Conservation (phyloP, 2,888 invertebrate genomes). For the Geotrupes spiniger region DNA sequence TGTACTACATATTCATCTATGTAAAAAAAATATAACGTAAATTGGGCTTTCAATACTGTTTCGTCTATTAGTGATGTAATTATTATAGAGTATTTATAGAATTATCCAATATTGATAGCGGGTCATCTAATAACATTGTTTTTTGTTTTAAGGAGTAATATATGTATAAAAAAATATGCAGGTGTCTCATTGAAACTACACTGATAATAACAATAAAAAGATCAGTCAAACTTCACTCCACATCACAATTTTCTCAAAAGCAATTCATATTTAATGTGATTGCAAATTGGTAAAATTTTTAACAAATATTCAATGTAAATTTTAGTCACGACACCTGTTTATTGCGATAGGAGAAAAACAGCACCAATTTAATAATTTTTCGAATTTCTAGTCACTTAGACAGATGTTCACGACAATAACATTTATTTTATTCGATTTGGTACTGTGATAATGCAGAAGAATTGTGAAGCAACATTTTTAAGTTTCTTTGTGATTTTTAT, state of each 20-base stretch:
- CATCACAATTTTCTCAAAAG: too few relatives aligned
- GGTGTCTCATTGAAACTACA: too few relatives aligned
- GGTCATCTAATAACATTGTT: too few relatives aligned
- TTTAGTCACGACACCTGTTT: too few relatives aligned
- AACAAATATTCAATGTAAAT: too few relatives aligned
- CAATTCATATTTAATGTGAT: too few relatives aligned
- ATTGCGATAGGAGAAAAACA: slow-evolving; percentile 6
- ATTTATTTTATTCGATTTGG: slow-evolving; percentile 31
- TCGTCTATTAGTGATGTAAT: slow-evolving; percentile 36
- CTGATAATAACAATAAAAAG: too few relatives aligned
- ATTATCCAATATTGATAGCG: slow-evolving; percentile 32
- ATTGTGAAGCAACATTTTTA: slow-evolving; percentile 15
- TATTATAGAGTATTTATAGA: slow-evolving; percentile 18
- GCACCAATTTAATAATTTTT: slow-evolving; percentile 15
- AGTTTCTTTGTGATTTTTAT: too few relatives aligned
- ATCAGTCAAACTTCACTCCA: too few relatives aligned
- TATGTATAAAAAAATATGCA: too few relatives aligned
- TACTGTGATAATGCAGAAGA: slow-evolving; percentile 39
- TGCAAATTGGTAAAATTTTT: too few relatives aligned
- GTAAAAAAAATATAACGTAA: slow-evolving; percentile 37
- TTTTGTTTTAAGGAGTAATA: background rate
- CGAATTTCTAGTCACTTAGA: slow-evolving; percentile 38
- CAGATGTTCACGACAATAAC: slow-evolving; percentile 39
- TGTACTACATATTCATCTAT: slow-evolving; percentile 35
- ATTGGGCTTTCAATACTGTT: slow-evolving; percentile 41